Conservation (phyloP, 2,888 invertebrate genomes). For the Cephus spinipes region DNA sequence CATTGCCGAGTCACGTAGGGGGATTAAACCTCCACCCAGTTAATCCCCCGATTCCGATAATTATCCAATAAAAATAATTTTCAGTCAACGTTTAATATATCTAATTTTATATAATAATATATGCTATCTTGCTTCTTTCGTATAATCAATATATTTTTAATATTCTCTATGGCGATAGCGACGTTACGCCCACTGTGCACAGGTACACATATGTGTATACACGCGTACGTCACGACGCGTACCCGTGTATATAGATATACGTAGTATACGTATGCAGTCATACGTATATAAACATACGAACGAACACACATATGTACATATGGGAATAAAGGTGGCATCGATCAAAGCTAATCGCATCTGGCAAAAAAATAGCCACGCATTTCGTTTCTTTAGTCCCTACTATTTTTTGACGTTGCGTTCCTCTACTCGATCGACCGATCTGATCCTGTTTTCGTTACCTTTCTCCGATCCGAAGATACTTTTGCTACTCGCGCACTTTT, state of each 20-base stretch:
- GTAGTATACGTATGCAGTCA: constrained; percentile 19
- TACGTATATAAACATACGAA: constrained; percentile 28
- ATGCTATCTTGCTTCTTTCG: constrained; percentile 22
- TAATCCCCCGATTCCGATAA: constrained; percentile 29
- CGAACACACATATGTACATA: constrained; percentile 28
- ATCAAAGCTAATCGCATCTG: neutral
- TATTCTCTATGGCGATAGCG: constrained; percentile 4
- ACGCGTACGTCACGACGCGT: neutral
- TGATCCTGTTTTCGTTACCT: neutral
- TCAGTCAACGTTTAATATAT: constrained; percentile 50
- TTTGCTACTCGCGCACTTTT: neutral
- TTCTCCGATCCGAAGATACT: neutral
- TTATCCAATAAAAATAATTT: constrained; percentile 50
- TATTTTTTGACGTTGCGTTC: neutral
- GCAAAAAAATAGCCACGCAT: neutral
- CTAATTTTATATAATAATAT: constrained; percentile 33
- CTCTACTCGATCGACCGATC: neutral
- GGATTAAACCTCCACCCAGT: neutral
- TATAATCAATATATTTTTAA: constrained; percentile 21
- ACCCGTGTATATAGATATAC: constrained; percentile 6
- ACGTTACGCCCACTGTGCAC: neutral
- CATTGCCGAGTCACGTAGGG: neutral
- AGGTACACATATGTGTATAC: neutral
- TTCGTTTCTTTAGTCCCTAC: neutral
- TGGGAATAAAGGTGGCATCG: constrained; percentile 3